Base-by-base conservation (phyloP, 2,888 invertebrate species). In the Leptura quadrifasciata region DNA sequence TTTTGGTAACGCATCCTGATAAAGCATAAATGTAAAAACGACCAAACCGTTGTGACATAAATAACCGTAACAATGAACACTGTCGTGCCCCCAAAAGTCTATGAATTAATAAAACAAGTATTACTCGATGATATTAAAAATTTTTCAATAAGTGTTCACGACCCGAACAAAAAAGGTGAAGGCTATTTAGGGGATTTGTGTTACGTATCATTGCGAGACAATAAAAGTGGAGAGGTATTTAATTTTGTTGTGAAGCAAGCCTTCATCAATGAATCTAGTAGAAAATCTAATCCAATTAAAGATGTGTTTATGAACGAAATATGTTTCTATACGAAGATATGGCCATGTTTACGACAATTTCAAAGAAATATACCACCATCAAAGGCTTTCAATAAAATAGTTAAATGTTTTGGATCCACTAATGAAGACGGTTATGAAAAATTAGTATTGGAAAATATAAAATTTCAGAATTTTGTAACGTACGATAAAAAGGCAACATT, bases 401-500 rank as follows among this genome's bases (percentile, higher is more conserved):
- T 77, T 4, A 77, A 71, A 54, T 80, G 74, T 47, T 76, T 70
- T n/a, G 58, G 18, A 12, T 17, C 39, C 9, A 21, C n/a, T 9
- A 27, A 52, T 1, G 60, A 55, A n/a, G 6, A 10, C 2, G 68
- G 21, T 5, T 27, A 76, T 20, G 83, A 83, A 73, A 64, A 67
- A 15, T 9, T 84, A 2, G 70, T 76, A 15, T 68, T 82, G 47
- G 78, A 82, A 60, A 81, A 84, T 73, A 55, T 82, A 18, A 79
- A 77, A 63, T 61, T 27, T 4, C 24, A 71, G 39, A 69, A 74
- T 9, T 84, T 77, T 47, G 58, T 76, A 65, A 63, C 72, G 18
- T 47, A 68, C 35, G 58, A 75, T 8, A 79, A 77, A 10, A 64
- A 64, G 10, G 39, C 72, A 47, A 18, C 73, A 9, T 69, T 85